Evolutionary conservation across 1,140 invertebrate genomes (phyloP).

Genomic region (Carposina sasakii): DNA sequence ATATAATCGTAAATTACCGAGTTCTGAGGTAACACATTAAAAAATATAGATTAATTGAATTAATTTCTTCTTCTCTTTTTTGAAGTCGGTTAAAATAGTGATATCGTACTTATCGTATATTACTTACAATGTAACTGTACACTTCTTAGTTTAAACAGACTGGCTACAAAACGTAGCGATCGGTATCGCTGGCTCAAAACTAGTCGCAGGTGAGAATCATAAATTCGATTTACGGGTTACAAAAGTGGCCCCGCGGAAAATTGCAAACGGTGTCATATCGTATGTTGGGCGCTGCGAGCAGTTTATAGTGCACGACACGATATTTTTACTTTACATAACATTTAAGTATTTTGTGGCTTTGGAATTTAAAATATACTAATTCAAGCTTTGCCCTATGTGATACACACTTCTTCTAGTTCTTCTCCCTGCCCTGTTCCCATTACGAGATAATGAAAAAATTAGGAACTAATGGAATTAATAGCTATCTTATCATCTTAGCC

Average conservation of each 20-base stretch:
- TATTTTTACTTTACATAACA: background rate
- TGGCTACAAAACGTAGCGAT: too few species aligned
- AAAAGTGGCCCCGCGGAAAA: slow-evolving; percentile 32
- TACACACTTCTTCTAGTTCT: background rate
- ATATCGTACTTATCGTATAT: background rate
- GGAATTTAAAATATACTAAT: background rate
- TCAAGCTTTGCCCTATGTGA: background rate
- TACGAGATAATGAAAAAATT: too few species aligned
- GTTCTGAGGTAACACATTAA: too few species aligned
- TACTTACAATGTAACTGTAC: too few species aligned
- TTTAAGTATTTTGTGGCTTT: background rate
- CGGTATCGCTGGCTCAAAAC: too few species aligned
- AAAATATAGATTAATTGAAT: background rate
- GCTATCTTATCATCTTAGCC: too few species aligned
- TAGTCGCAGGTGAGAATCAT: slow-evolving; percentile 35
- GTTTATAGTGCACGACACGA: background rate
- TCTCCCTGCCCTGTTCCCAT: background rate
- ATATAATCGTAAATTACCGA: too few species aligned
- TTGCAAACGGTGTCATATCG: slow-evolving; percentile 46
- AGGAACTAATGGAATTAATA: too few species aligned
- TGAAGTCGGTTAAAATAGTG: background rate
- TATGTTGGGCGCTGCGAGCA: slow-evolving; percentile 8
- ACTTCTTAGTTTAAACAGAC: too few species aligned
- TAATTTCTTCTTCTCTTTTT: background rate
- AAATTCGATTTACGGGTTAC: slow-evolving; percentile 26